phyloP scores from a whole-genome alignment of 2,888 invertebrate species.

The Hirudinaria manillensis region DNA sequence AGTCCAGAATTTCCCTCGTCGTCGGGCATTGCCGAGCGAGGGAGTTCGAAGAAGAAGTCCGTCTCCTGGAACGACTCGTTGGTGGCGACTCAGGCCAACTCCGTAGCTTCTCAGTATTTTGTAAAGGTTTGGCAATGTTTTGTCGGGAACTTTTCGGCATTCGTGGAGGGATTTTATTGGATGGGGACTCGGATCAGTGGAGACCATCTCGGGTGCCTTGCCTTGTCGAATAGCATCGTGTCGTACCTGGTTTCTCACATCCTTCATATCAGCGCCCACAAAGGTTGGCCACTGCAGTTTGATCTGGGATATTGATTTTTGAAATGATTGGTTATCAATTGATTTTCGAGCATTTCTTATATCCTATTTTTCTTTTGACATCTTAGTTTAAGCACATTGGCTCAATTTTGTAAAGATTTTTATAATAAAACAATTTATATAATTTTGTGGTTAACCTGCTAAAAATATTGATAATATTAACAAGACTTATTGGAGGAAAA shows the following conservation, averaged over 20 bases:
- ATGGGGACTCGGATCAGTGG: neutral
- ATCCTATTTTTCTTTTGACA: too few species aligned
- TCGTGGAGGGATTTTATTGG: slow-evolving; percentile 14
- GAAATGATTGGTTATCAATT: too few species aligned
- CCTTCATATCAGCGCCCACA: slow-evolving; percentile 47
- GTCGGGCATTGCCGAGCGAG: neutral
- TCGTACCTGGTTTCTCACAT: slow-evolving; percentile 35
- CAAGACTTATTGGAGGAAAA: too few species aligned
- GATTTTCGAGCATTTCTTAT: too few species aligned
- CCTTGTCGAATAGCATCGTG: neutral
- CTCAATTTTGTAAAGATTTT: too few species aligned
- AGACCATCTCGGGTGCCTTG: slow-evolving; percentile 2
- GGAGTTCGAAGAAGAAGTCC: slow-evolving; percentile 42
- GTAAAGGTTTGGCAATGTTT: slow-evolving; percentile 49
- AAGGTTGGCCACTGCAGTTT: slow-evolving; percentile 44
- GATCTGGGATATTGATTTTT: too few species aligned
- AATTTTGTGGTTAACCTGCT: too few species aligned
- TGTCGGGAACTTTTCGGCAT: slow-evolving; percentile 42
- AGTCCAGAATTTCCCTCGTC: neutral
- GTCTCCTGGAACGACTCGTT: slow-evolving; percentile 53
- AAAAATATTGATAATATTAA: too few species aligned
- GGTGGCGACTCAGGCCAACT: slow-evolving; percentile 46
- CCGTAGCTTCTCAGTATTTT: slow-evolving; percentile 47
- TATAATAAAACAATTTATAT: too few species aligned
- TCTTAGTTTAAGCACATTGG: too few species aligned